phyloP scores from a whole-genome alignment of 2,888 invertebrate genomes.

The Epinotia bilunana region DNA sequence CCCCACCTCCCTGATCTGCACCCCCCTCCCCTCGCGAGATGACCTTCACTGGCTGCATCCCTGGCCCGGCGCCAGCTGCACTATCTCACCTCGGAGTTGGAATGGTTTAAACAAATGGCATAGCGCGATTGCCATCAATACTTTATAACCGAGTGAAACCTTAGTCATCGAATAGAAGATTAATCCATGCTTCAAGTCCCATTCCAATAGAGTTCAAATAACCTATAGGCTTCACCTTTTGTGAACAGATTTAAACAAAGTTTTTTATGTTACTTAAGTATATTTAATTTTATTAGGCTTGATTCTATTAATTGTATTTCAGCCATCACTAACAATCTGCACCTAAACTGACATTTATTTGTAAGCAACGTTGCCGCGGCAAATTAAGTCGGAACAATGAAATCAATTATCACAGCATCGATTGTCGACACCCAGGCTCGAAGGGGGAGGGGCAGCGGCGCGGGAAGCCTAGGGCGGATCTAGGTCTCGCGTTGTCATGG shows the following conservation, averaged over 20 bases:
- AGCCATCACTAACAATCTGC: constrained; percentile 4
- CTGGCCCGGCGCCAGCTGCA: constrained; percentile 71
- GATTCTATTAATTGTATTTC: neutral
- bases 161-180: constrained; percentile 2
- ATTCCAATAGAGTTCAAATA: neutral
- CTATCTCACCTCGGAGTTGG: constrained; percentile 51
- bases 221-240: neutral
- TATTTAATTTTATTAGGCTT: neutral
- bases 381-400: constrained; percentile 27
- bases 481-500: constrained; percentile 51
- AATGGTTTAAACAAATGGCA: constrained; percentile 26
- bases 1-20: constrained; percentile 47
- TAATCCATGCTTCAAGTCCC: neutral
- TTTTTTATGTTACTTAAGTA: neutral
- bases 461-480: constrained; percentile 54
- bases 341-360: neutral
- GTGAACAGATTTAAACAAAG: neutral
- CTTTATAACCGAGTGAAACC: neutral
- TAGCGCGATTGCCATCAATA: constrained; percentile 10
- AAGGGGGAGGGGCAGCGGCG: constrained; percentile 51
- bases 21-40: constrained; percentile 46
- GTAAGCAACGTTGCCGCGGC: neutral
- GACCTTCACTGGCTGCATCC: constrained; percentile 78
- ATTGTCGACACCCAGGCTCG: constrained; percentile 55
- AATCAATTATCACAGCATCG: constrained; percentile 38